phyloP scores from a whole-genome alignment of 2,888 invertebrate species.

The Macropis europaea region DNA sequence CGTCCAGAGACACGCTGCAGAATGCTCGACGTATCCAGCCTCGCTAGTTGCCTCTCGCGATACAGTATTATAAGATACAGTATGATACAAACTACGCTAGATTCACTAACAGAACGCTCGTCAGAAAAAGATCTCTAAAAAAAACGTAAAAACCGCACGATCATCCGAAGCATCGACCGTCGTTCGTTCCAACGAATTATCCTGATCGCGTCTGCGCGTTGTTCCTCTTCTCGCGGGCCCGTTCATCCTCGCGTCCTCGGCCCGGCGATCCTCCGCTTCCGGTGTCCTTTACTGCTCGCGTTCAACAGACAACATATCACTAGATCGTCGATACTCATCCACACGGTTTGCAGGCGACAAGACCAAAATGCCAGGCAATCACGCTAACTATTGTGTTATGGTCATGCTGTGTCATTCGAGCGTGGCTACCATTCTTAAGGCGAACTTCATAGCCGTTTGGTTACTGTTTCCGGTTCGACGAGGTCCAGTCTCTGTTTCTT shows the following conservation, averaged over 20 bases:
- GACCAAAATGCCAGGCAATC: slow-evolving; percentile 38
- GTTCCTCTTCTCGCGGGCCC: slow-evolving; percentile 9
- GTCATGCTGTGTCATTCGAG: slow-evolving; percentile 30
- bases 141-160: slow-evolving; percentile 39
- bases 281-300: slow-evolving; percentile 54
- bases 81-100: slow-evolving; percentile 61
- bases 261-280: slow-evolving; percentile 25
- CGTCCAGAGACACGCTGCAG: too few relatives aligned
- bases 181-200: slow-evolving; percentile 34
- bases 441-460: neutral
- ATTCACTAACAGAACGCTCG: slow-evolving; percentile 55
- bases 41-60: neutral
- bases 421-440: slow-evolving; percentile 5
- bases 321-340: slow-evolving; percentile 16
- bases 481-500: slow-evolving; percentile 7
- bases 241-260: slow-evolving; percentile 1
- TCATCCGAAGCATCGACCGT: slow-evolving; percentile 32
- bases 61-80: slow-evolving; percentile 43
- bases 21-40: slow-evolving; percentile 36
- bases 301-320: slow-evolving; percentile 49
- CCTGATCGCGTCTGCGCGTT: slow-evolving; percentile 15
- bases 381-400: slow-evolving; percentile 36
- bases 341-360: slow-evolving; percentile 34
- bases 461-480: neutral
- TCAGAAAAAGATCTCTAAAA: slow-evolving; percentile 56